Conservation (phyloP, 2,888 invertebrate genomes). For the Xylota segnis region DNA sequence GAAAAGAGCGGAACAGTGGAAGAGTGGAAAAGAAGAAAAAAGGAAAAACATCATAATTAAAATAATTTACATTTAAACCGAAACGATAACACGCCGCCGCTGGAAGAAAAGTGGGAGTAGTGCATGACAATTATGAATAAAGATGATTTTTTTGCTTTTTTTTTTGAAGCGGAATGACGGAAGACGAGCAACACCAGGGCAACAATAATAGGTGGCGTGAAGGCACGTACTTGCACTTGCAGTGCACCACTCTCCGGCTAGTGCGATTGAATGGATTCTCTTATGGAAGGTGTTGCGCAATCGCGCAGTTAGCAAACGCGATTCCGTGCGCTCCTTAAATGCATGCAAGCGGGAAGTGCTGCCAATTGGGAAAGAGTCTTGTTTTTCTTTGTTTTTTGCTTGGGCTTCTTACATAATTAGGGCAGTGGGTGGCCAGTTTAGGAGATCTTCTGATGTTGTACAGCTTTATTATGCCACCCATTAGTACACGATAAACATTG, state of each 20-base stretch:
- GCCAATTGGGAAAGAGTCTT: slow-evolving; percentile 16
- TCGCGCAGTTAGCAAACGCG: slow-evolving; percentile 55
- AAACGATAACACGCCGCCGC: slow-evolving; percentile 36
- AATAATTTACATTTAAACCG: slow-evolving; percentile 47
- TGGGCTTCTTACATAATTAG: slow-evolving; percentile 50
- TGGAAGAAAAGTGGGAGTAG: slow-evolving; percentile 61
- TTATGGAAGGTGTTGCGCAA: slow-evolving; percentile 66
- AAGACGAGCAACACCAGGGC: slow-evolving; percentile 29
- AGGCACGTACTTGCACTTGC: slow-evolving; percentile 65
- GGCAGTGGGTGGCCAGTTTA: slow-evolving; percentile 55
- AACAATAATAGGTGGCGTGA: slow-evolving; percentile 25
- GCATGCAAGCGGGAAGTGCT: slow-evolving; percentile 47
- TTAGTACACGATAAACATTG: slow-evolving; percentile 15
- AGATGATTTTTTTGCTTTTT: slow-evolving; percentile 33
- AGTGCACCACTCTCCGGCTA: slow-evolving; percentile 5
- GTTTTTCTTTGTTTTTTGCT: slow-evolving; percentile 1
- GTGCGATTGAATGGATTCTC: slow-evolving; percentile 18
- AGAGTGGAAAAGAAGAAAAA: no score
- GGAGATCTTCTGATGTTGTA: slow-evolving; percentile 20
- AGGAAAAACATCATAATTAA: slow-evolving; percentile 5
- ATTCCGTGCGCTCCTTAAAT: slow-evolving; percentile 38
- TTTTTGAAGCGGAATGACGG: slow-evolving; percentile 46
- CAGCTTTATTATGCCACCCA: slow-evolving; percentile 43
- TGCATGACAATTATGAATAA: slow-evolving; percentile 50
- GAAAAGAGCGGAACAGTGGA: no score